phyloP scores from a whole-genome alignment of 2,113 vertebrate species.

The Epinephelus lanceolatus region DNA sequence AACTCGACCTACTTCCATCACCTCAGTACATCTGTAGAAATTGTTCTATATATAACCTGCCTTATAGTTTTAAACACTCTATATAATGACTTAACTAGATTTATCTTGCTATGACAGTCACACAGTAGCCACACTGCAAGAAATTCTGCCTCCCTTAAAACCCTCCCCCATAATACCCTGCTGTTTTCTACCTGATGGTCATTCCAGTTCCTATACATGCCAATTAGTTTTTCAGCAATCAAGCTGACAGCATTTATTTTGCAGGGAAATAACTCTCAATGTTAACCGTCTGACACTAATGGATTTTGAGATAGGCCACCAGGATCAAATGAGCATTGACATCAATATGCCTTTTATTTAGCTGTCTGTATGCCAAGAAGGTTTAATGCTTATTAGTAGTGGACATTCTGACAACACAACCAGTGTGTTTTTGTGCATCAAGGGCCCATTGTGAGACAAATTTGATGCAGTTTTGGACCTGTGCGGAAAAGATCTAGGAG shows the following conservation, averaged over 20 bases:
- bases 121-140: too few species aligned
- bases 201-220: background rate
- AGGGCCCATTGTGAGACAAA: background rate
- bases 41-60: background rate
- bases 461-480: background rate
- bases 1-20: background rate
- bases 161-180: background rate
- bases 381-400: background rate
- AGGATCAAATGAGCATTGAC: background rate
- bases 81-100: background rate
- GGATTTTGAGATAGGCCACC: constrained; percentile 9
- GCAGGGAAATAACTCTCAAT: background rate
- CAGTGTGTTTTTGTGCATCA: background rate
- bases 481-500: background rate
- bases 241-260: background rate
- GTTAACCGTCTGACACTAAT: constrained; percentile 3
- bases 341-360: background rate
- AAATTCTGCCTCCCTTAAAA: background rate
- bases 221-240: constrained; percentile 17
- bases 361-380: background rate
- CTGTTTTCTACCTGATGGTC: background rate
- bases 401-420: background rate
- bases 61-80: background rate
- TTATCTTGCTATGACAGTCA: background rate
- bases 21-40: background rate